These are phyloP conservation scores for Aphrocallistes beatrix DNA, from an alignment of 37 sponge, comb jelly and placozoan genomes.

Conservation along the genomic window DNA sequence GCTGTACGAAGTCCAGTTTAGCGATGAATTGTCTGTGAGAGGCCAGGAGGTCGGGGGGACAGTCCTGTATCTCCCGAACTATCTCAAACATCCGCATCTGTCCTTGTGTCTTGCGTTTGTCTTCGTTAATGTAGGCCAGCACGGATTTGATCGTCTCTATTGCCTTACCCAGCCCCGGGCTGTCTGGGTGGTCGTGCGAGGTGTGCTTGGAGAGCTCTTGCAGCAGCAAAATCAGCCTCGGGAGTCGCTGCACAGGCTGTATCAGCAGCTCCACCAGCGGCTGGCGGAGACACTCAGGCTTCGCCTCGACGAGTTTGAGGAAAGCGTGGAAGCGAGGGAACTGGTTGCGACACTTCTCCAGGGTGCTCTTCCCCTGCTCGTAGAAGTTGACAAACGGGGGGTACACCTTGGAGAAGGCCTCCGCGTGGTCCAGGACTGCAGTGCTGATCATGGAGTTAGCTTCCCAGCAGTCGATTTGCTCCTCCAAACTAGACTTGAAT, in stretches of 20 bases:
- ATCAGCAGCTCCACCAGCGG: slow-evolving; percentile 71
- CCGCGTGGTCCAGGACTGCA: slow-evolving; percentile 48
- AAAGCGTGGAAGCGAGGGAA: slow-evolving; percentile 84
- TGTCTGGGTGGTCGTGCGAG: slow-evolving; percentile 8
- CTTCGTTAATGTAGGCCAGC: slow-evolving; percentile 78
- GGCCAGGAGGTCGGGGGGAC: slow-evolving; percentile 34
- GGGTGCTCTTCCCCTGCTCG: slow-evolving; percentile 62
- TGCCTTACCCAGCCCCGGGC: slow-evolving; percentile 38
- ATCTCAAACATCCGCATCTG: slow-evolving; percentile 86
- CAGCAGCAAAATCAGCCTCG: slow-evolving; percentile 66
- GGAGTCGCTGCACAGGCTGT: slow-evolving; percentile 76
- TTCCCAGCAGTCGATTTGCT: slow-evolving; percentile 33
- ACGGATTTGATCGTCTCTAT: slow-evolving; percentile 52
- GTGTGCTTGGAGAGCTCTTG: slow-evolving; percentile 54
- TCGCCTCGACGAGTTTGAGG: slow-evolving; percentile 58
- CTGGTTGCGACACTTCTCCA: slow-evolving; percentile 57
- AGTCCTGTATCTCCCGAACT: slow-evolving; percentile 67
- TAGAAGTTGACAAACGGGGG: slow-evolving; percentile 83
- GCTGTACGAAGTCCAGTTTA: background rate
- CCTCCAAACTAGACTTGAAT: slow-evolving; percentile 33
- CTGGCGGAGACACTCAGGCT: slow-evolving; percentile 67
- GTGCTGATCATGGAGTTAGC: slow-evolving; percentile 34
- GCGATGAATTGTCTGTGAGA: background rate
- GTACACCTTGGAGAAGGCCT: slow-evolving; percentile 55
- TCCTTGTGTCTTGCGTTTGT: slow-evolving; percentile 78